These are phyloP conservation scores for Sinhomidia bicolor DNA, from an alignment of 2,888 invertebrate species.

Conservation along the genomic window DNA sequence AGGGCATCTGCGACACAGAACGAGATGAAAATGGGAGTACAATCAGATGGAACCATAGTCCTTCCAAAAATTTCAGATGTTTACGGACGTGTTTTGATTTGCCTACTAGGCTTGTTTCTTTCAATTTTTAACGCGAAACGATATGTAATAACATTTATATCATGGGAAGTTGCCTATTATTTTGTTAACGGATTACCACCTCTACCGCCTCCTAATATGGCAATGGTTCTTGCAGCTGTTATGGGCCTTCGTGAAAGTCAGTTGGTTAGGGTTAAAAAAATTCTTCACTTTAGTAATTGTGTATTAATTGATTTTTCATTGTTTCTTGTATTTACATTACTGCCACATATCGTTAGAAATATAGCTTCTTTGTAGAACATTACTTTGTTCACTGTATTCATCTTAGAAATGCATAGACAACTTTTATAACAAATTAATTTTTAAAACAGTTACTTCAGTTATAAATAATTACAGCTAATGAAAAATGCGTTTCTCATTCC, in stretches of 20 bases:
- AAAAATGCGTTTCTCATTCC: too few relatives aligned
- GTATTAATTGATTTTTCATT: conserved; percentile 52
- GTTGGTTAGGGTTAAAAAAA: conserved; percentile 28
- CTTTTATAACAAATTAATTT: not conserved
- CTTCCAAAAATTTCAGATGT: conserved; percentile 45
- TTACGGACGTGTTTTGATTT: conserved; percentile 49
- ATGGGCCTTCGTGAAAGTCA: conserved; percentile 58
- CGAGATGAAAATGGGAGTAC: conserved; percentile 27
- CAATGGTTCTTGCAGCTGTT: conserved; percentile 46
- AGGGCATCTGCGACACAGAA: not conserved
- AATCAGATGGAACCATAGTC: conserved; percentile 61
- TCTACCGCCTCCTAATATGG: conserved; percentile 57
- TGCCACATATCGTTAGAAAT: conserved; percentile 42
- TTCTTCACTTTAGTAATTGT: conserved; percentile 50
- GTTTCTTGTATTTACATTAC: conserved; percentile 42
- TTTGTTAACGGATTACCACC: conserved; percentile 61
- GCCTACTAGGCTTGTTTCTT: conserved; percentile 45
- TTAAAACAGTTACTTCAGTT: too few relatives aligned
- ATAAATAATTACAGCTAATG: too few relatives aligned
- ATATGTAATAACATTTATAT: conserved; percentile 40
- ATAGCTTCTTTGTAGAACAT: not conserved
- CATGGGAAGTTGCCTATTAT: conserved; percentile 56
- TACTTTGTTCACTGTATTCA: not conserved
- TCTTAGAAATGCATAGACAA: not conserved
- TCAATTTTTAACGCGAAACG: conserved; percentile 50